Percentiles rank a stretch among this genome's conserved stretches.
These are phyloP conservation scores for Cyrtonyx montezumae DNA, from an alignment of 2,113 vertebrate genomes.

Conservation along the genomic window DNA sequence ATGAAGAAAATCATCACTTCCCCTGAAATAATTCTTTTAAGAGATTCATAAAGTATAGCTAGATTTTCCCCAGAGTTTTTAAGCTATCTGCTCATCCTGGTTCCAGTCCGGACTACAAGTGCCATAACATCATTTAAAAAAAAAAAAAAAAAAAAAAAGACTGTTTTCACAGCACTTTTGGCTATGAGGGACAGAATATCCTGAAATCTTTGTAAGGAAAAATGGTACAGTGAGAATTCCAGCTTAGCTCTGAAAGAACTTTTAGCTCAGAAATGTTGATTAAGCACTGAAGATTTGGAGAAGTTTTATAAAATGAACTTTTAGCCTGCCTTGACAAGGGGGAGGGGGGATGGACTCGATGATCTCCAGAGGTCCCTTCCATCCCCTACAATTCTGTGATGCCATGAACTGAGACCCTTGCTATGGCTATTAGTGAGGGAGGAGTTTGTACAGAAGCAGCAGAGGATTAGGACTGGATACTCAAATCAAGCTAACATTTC, in stretches of 20 bases:
- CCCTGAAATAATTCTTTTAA: neutral
- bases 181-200: neutral
- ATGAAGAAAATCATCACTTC: neutral
- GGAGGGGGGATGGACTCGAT: no score
- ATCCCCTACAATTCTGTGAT: no score
- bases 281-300: neutral
- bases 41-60: neutral
- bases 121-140: neutral
- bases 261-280: conserved; percentile 13
- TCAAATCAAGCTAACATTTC: neutral
- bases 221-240: neutral
- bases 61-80: neutral
- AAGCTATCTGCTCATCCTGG: neutral
- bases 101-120: neutral
- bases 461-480: neutral
- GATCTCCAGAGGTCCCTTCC: no score
- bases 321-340: no score
- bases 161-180: neutral
- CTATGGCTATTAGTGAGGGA: neutral
- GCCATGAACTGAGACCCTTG: neutral
- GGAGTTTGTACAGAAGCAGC: neutral
- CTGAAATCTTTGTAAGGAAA: neutral
- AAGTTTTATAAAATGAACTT: neutral
- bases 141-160: neutral
- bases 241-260: neutral